Base-by-base conservation (phyloP, 2,797 vertebrate genomes). In the Podarcis lilfordi region DNA sequence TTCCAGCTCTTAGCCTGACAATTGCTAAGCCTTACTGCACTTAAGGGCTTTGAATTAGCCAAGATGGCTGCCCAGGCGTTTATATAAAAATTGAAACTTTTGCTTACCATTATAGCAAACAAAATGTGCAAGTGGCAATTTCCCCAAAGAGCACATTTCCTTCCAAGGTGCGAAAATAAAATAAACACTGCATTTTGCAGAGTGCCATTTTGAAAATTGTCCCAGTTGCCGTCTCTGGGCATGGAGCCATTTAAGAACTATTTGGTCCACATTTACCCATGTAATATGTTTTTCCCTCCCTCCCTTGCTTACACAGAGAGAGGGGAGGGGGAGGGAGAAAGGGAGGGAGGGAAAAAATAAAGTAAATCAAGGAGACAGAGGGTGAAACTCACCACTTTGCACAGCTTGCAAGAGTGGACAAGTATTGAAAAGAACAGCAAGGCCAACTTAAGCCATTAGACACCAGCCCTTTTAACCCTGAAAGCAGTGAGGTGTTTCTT, bases 181-280 rank as follows among this genome's bases (percentile, higher is more conserved):
- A 79, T 69, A 59, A 88, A 71, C 40, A 8, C 32, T 71, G 78
- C 25, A 15, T 71, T 71, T 78, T 15, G 45, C 43, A 82, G 7
- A 25, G 25, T 83, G 27, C 81, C 74, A 71, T 84, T 88, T 84
- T 83, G 74, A 78, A 88, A 84, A 88, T 88, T 78, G 72, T 40
- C 43, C 87, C 74, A 69, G n/a, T 78, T 82, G 55, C 55, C 10
- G 7, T 72, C 55, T 2, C 81, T 71, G 64, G 64, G 75, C 45
- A 69, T 50, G 19, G 19, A 78, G 25, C 74, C 81, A 71, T 69
- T 69, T 84, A 64, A 55, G 45, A 83, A 78, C 17, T 6, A 55
- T 32, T 78, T 68, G 74, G 7, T 40, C 61, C 32, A 55, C 9
- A 4, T 35, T 88, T 59, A 55, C 64, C 27, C 13, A 8, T 23